Conservation (phyloP, 2,888 invertebrate genomes). For the Ceraclea dissimilis region DNA sequence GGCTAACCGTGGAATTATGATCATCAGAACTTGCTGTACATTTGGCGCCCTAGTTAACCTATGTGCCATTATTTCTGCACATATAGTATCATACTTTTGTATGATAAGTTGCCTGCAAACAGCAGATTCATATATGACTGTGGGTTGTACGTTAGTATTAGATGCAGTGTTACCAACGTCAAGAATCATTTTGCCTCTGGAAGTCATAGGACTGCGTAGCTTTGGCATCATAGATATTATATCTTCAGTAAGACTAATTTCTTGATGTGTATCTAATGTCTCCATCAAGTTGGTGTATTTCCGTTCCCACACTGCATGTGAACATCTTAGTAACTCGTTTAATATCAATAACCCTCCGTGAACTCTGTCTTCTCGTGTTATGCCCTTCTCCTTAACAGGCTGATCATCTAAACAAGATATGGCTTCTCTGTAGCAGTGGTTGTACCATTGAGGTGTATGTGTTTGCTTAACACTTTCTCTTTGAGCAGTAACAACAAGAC, state of each 20-base stretch:
- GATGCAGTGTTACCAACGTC: conserved; percentile 46
- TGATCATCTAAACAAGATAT: conserved; percentile 53
- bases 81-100: conserved; percentile 76
- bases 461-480: conserved; percentile 92
- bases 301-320: conserved; percentile 81
- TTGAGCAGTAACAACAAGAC: conserved; percentile 89
- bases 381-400: conserved; percentile 62
- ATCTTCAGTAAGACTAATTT: conserved; percentile 45
- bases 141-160: conserved; percentile 43
- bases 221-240: conserved; percentile 53
- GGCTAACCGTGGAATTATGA: conserved; percentile 83
- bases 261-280: conserved; percentile 44
- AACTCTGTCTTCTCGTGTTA: conserved; percentile 79
- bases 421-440: conserved; percentile 87
- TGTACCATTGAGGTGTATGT: conserved; percentile 85
- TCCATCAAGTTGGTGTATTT: conserved; percentile 68
- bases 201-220: conserved; percentile 51
- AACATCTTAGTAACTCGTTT: conserved; percentile 87
- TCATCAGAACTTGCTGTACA: conserved; percentile 81
- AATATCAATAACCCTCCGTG: conserved; percentile 89
- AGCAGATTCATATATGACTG: conserved; percentile 73
- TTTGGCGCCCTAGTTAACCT: conserved; percentile 65
- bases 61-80: conserved; percentile 73
- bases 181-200: conserved; percentile 39
- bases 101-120: conserved; percentile 76